Evolutionary conservation across 2,888 invertebrate genomes (phyloP).

Genomic region (Nephrocerus scutellatus): DNA sequence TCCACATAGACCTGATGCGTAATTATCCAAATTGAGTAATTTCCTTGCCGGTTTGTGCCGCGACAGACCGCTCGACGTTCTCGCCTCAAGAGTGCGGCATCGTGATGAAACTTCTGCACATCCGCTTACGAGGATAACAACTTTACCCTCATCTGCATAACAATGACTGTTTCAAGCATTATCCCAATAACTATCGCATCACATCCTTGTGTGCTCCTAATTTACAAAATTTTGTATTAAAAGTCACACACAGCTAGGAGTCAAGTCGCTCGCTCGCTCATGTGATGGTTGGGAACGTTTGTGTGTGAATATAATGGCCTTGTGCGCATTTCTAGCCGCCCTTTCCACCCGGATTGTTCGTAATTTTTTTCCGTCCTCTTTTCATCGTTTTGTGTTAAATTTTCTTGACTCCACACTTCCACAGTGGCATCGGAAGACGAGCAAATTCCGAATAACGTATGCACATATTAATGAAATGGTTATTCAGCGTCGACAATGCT

Average conservation of each 20-base stretch:
- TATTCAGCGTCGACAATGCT: too few species aligned
- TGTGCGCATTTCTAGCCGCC: too few species aligned
- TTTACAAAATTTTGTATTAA: conserved; percentile 24
- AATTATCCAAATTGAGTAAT: conserved; percentile 16
- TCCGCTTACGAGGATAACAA: conserved; percentile 13
- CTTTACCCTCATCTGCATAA: conserved; percentile 24
- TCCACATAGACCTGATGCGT: too few species aligned
- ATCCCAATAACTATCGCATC: conserved; percentile 22
- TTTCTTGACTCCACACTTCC: background rate
- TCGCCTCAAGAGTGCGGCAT: too few species aligned
- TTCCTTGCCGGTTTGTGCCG: conserved; percentile 12
- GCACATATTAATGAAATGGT: conserved; percentile 25
- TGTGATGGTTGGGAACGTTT: background rate
- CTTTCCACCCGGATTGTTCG: too few species aligned
- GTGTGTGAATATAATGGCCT: conserved; percentile 23
- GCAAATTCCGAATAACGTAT: conserved; percentile 14
- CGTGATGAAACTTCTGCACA: too few species aligned
- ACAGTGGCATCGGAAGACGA: background rate
- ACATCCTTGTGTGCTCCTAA: conserved; percentile 23
- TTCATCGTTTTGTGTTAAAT: background rate
- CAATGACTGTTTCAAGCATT: conserved; percentile 23
- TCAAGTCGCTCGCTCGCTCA: conserved; percentile 11
- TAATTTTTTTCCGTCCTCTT: too few species aligned
- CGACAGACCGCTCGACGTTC: too few species aligned
- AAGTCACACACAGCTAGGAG: conserved; percentile 23